phyloP scores from a whole-genome alignment of 30 jellyfish, hydroid and myxozoan genomes.

The Aurelia coerulea region DNA sequence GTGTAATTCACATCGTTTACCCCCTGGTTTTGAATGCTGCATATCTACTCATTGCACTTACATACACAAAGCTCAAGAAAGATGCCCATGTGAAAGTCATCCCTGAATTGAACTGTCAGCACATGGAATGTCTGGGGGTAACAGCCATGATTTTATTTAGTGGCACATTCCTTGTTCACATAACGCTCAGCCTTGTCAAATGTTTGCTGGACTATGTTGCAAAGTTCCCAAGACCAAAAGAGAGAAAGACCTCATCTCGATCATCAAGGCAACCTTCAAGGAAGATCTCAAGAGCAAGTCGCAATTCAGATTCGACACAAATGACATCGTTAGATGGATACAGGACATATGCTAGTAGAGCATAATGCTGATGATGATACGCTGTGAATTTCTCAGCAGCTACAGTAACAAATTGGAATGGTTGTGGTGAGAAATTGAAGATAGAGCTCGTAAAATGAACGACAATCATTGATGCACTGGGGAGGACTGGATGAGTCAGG shows the following conservation, averaged over 20 bases:
- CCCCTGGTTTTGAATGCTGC: slow-evolving; percentile 32
- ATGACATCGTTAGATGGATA: slow-evolving; percentile 58
- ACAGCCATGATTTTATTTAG: slow-evolving; percentile 35
- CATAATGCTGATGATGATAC: too few species aligned
- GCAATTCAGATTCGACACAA: slow-evolving; percentile 64
- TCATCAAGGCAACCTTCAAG: slow-evolving; percentile 25
- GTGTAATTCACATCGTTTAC: slow-evolving; percentile 37
- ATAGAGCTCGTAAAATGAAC: too few species aligned
- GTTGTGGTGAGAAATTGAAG: too few species aligned
- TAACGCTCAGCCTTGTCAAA: slow-evolving; percentile 20
- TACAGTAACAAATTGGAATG: too few species aligned
- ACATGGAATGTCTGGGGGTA: slow-evolving; percentile 18
- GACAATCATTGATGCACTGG: too few species aligned
- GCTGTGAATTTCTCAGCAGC: too few species aligned
- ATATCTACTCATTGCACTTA: slow-evolving; percentile 25
- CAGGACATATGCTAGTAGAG: slow-evolving; percentile 31
- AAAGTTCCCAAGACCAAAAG: slow-evolving; percentile 7
- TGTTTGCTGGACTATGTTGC: slow-evolving; percentile 29
- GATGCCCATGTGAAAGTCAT: slow-evolving; percentile 10
- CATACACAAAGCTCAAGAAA: not conserved
- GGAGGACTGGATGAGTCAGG: too few species aligned
- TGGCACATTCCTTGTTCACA: slow-evolving; percentile 43
- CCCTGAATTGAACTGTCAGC: slow-evolving; percentile 32
- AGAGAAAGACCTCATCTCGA: not conserved
- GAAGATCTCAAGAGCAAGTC: slow-evolving; percentile 64